Evolutionary conservation across 2,113 vertebrate species (phyloP).

Genomic region (Chlorodrepanis virens): DNA sequence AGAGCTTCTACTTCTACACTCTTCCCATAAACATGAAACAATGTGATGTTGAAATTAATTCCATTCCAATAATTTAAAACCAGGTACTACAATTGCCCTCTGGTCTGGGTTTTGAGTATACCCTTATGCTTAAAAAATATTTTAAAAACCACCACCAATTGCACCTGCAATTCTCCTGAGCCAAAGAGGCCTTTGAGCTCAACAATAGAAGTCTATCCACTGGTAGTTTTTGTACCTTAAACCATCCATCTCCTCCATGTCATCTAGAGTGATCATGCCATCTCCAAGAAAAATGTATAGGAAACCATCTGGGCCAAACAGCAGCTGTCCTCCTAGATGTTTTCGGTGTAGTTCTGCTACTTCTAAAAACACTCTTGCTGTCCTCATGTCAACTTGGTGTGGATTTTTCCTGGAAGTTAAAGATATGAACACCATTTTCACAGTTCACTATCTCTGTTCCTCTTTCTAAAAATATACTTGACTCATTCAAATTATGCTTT

Average conservation of each 20-base stretch:
- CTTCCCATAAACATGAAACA: not conserved
- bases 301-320: slow-evolving; percentile 91
- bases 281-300: slow-evolving; percentile 94
- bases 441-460: not conserved
- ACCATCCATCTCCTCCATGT: slow-evolving; percentile 99
- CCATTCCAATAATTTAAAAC: not conserved
- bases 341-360: slow-evolving; percentile 96
- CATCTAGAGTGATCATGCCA: slow-evolving; percentile 97
- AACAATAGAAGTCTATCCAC: not conserved
- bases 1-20: not conserved
- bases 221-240: slow-evolving; percentile 82
- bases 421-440: not conserved
- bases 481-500: not conserved
- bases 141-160: not conserved
- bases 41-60: not conserved
- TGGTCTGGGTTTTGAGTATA: not conserved
- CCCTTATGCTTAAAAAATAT: not conserved
- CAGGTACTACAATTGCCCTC: not conserved
- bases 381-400: slow-evolving; percentile 90
- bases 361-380: slow-evolving; percentile 89
- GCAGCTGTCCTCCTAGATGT: slow-evolving; percentile 92
- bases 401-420: slow-evolving; percentile 86
- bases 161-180: not conserved
- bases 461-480: not conserved
- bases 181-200: not conserved